Base-by-base conservation (phyloP, 2,797 vertebrate genomes). In the Gila robusta region DNA sequence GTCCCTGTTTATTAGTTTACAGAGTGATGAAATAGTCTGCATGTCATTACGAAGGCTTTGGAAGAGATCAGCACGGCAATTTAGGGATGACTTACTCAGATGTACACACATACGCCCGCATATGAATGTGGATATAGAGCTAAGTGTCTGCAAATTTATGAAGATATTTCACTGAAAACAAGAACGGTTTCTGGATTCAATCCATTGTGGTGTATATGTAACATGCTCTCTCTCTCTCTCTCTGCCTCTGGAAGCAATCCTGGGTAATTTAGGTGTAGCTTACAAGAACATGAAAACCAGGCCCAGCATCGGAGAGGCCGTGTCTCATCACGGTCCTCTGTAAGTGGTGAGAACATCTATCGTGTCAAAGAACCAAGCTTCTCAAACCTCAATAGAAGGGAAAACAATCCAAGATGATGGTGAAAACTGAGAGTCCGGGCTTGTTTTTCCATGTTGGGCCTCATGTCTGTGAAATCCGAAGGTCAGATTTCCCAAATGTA, bases 1-100 rank as follows among this genome's bases (percentile, higher is more conserved):
- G 92, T 94, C 92, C 83, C 89, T 8, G 88, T 91, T 93, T 94
- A 93, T 94, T 94, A 91, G 93, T 92, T 94, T 92, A 92, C 85
- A 37, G 79, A 49, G 81, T 9, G 88, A 92, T 91, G 93, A 93
- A 91, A 92, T 90, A 91, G 92, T 93, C 92, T 93, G 94, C 11
- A 81, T 93, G 93, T 91, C 90, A 93, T 94, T 92, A 92, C 0
- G 64, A 59, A 19, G 88, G 91, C 91, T 91, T 93, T 94, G 93
- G 92, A 94, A 93, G 90, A 86, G 90, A 93, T 92, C 92, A 86
- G 67, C 84, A 79, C 44, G 5, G 86, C 88, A 87, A 86, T 90
- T 90, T 86, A 79, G 67, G 83, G 89, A 88, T 76, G 77, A 79
- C 81, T 86, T 88, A 76, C 52, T 79, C 71, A 78, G 39, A 79